Evolutionary conservation across 2,888 invertebrate genomes (phyloP), one percentile per base, ranked within the genome.

Genomic region (Thumatha senex): DNA sequence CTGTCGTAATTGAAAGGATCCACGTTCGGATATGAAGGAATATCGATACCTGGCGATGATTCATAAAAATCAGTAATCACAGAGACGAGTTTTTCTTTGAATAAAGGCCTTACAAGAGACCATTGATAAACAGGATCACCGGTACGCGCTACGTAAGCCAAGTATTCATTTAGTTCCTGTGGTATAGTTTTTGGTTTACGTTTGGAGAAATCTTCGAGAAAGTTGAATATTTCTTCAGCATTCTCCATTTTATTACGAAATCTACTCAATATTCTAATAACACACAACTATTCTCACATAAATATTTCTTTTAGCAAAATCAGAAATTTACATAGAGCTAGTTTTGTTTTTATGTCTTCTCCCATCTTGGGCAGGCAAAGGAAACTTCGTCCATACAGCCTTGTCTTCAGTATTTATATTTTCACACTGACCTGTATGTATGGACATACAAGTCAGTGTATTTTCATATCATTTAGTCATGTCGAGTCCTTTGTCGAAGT

Each of bases 81-180:
- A 68, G 94, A 94, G 36, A 97, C 92, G 38, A 98, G 92, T 84
- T 98, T 98, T 78, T 96, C 96, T 63, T 96, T 94, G 82, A 98
- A 96, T 67, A 98, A 93, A 78, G 95, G 95, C 85, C 97, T 97
- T 44, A 98, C 94, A 61, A 96, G 93, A 40, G 96, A 92, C 98
- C 98, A 98, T 76, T 97, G 97, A 81, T 97, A 98, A 61, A 98
- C 94, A 34, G 97, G 97, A 89, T 98, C 97, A 61, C 98, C 98
- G 74, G 98, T 98, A 86, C 96, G 96, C 5, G 98, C 98, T 65
- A 98, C 97, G 91, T 96, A 96, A 49, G 94, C 93, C 64, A 98
- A 92, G 82, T 98, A 98, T 55, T 97, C 97, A 74, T 98, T 98
- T 54, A 98, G 92, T 77, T 97, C 95, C 58, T 95, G 94, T 14